Conservation (phyloP, 2,888 invertebrate genomes). For the Colostygia pectinataria region DNA sequence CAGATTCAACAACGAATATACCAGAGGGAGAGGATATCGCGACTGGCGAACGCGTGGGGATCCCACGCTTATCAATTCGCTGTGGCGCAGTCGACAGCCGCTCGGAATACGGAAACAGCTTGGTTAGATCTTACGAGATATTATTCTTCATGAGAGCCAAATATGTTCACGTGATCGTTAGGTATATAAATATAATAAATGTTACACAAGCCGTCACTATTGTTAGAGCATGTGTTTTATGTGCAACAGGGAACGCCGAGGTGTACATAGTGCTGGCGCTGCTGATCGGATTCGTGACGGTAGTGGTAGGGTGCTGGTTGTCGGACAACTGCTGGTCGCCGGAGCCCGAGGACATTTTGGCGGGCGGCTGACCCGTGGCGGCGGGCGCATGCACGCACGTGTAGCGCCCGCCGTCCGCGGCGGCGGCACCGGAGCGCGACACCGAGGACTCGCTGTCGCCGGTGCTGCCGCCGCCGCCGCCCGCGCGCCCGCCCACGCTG, state of each 20-base stretch:
- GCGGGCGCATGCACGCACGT: slow-evolving; percentile 84
- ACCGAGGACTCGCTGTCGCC: slow-evolving; percentile 67
- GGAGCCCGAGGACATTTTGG: slow-evolving; percentile 86
- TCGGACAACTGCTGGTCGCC: slow-evolving; percentile 91
- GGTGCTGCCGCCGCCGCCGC: slow-evolving; percentile 64
- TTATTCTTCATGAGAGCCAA: slow-evolving; percentile 18
- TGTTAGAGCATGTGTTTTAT: not conserved
- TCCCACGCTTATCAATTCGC: slow-evolving; percentile 87
- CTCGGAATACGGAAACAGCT: slow-evolving; percentile 86
- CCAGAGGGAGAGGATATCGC: slow-evolving; percentile 85
- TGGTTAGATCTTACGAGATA: slow-evolving; percentile 62
- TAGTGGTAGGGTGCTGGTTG: slow-evolving; percentile 89
- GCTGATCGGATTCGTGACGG: slow-evolving; percentile 87
- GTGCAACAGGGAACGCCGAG: slow-evolving; percentile 86
- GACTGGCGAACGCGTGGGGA: slow-evolving; percentile 88
- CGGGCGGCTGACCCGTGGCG: slow-evolving; percentile 87
- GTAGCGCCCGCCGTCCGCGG: slow-evolving; percentile 79
- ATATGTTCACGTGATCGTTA: slow-evolving; percentile 14
- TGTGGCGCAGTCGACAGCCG: slow-evolving; percentile 89
- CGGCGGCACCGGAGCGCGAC: slow-evolving; percentile 62
- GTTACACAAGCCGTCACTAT: not conserved
- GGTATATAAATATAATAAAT: too few relatives aligned
- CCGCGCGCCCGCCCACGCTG: slow-evolving; percentile 60
- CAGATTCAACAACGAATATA: slow-evolving; percentile 84
- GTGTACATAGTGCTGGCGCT: slow-evolving; percentile 89